Base-by-base conservation (phyloP, 2,113 vertebrate genomes). In the Morone chrysops region DNA sequence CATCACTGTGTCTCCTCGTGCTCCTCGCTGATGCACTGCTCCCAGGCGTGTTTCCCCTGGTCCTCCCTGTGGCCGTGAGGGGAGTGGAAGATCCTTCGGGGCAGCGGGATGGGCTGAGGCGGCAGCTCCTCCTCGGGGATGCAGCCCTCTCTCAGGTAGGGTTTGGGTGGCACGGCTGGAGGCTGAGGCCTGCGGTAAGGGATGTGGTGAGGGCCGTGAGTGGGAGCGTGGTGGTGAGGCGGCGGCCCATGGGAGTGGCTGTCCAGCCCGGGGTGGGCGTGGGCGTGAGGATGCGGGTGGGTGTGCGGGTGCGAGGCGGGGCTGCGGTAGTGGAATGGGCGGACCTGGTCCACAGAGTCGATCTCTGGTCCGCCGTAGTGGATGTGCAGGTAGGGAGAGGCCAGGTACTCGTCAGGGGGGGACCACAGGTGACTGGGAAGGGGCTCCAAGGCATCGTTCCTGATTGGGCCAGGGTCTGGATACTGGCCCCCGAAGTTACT, bases 311-410 rank as follows among this genome's bases (percentile, higher is more conserved):
- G 97, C 73, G 96, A 96, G 83, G 96, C 96, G 86, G 97, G 97
- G 95, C 96, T 97, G 94, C 98, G 96, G 92, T 98, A 99, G 68
- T 97, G 97, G 92, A 97, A 96, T 81, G 96, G 93, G 70, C 97
- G 97, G 84, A 97, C 95, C 0, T 96, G 94, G 91, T 99, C 97
- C 73, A 97, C 93, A 60, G 97, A 95, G 60, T 98, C 97, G 10
- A 97, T 95, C 85, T 98, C 97, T 16, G 97, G 95, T 75, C 97
- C 95, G 71, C 97, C 97, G 85, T 98, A 99, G 95, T 97, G 97
- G 86, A 99, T 97, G 75, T 97, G 97, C 92, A 98, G 95, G 95
- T 99, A 98, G 85, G 97, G 95, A 0, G 97, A 96, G 92, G 96
- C 94, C 75, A 97, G 93, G 84, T 97, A 97, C 92, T 98, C 97